These are phyloP conservation scores for Podargus strigoides DNA, from an alignment of 2,797 vertebrate species.

Conservation along the genomic window DNA sequence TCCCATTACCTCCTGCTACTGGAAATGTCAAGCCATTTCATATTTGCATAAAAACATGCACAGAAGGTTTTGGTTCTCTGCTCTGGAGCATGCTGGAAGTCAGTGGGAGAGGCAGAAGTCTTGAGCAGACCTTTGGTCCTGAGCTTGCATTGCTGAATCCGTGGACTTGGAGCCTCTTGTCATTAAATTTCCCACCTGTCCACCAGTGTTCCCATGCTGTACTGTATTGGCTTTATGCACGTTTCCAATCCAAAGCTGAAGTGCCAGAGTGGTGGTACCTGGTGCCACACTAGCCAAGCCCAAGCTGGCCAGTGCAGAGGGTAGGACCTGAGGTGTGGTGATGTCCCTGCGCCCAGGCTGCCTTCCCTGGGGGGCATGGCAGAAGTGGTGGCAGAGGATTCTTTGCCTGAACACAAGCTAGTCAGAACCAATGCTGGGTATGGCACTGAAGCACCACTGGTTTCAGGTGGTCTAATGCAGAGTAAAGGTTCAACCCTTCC, in stretches of 20 bases:
- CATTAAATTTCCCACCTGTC: neutral
- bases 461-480: neutral
- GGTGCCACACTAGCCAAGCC: neutral
- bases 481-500: neutral
- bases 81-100: neutral
- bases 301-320: accelerated
- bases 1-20: neutral
- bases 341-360: neutral
- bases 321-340: neutral
- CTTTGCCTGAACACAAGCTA: accelerated
- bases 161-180: neutral
- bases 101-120: neutral
- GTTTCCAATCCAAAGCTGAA: neutral
- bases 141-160: neutral
- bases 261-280: neutral
- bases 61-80: neutral
- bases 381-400: neutral
- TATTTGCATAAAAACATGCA: neutral
- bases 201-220: neutral
- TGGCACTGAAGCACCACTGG: accelerated
- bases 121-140: neutral
- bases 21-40: neutral
- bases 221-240: neutral
- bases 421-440: accelerated
- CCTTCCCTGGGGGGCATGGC: neutral